Conservation (phyloP, 2,888 invertebrate species). For the Dysmachus trigonus region DNA sequence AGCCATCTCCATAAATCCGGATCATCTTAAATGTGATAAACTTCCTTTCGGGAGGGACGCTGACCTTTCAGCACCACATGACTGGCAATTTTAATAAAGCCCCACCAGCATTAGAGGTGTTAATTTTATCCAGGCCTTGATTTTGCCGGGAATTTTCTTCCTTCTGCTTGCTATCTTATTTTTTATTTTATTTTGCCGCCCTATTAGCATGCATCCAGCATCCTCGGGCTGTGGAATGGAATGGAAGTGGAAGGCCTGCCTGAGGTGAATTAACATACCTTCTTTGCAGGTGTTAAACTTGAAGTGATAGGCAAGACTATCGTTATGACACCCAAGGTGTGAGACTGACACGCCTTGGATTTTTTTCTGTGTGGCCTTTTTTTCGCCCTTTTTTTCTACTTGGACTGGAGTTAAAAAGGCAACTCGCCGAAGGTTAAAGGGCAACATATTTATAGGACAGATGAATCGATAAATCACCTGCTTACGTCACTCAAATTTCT, state of each 20-base stretch:
- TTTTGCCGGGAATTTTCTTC: neutral
- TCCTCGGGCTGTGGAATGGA: neutral
- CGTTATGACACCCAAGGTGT: slow-evolving; percentile 4
- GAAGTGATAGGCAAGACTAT: slow-evolving; percentile 19
- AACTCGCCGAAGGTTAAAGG: neutral
- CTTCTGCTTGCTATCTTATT: neutral
- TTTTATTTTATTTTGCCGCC: neutral
- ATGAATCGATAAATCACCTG: slow-evolving; percentile 24
- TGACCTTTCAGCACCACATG: neutral
- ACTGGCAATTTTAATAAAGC: slow-evolving; percentile 28
- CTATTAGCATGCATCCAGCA: slow-evolving; percentile 7
- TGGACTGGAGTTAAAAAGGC: neutral
- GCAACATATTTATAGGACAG: neutral
- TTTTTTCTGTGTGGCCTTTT: neutral
- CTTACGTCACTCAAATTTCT: neutral
- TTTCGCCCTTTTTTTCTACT: neutral
- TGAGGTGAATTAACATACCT: slow-evolving; percentile 3
- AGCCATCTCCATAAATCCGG: neutral
- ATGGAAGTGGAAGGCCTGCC: neutral
- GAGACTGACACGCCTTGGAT: neutral
- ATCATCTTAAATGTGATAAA: slow-evolving; percentile 9
- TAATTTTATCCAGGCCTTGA: neutral
- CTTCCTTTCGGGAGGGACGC: neutral
- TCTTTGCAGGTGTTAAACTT: neutral
- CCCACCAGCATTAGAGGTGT: neutral